Conservation (phyloP, 2,797 vertebrate genomes). For the Anomalospiza imberbis region DNA sequence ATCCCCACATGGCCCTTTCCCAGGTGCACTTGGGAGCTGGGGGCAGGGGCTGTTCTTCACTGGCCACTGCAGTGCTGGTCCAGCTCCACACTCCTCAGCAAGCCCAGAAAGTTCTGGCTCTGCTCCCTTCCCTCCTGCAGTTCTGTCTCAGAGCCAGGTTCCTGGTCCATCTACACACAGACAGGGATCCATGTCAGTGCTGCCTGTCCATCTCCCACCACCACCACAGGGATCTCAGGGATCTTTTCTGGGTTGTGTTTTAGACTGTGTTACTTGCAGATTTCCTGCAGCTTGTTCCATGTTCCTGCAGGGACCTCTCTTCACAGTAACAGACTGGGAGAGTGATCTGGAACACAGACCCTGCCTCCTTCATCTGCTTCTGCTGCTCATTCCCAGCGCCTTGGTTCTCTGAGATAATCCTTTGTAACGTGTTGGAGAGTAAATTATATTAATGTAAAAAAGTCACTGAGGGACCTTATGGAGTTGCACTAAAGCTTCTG, state of each 20-base stretch:
- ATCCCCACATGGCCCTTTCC: background rate
- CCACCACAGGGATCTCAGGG: background rate
- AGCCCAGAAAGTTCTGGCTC: background rate
- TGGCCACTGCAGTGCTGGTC: fast-evolving
- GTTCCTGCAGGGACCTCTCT: background rate
- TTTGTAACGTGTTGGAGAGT: background rate
- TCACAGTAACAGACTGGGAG: background rate
- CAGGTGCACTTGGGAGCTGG: background rate
- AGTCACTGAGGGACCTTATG: background rate
- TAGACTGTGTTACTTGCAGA: fast-evolving
- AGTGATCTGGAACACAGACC: background rate
- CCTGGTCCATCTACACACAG: background rate
- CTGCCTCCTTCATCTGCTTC: fast-evolving
- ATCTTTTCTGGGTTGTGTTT: background rate
- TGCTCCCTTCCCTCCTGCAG: background rate
- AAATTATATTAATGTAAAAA: background rate
- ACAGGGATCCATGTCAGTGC: fast-evolving
- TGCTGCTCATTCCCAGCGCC: background rate
- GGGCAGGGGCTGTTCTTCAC: background rate
- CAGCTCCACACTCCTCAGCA: background rate
- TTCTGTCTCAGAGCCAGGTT: background rate
- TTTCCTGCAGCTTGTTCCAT: background rate
- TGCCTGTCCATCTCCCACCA: fast-evolving
- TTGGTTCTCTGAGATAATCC: background rate
- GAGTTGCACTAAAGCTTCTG: background rate